A percentile compares a stretch with the other conserved stretches of the same genome.
These are phyloP conservation scores for Notoglanidium macrostoma DNA, from an alignment of 2,797 vertebrate genomes.

Conservation along the genomic window DNA sequence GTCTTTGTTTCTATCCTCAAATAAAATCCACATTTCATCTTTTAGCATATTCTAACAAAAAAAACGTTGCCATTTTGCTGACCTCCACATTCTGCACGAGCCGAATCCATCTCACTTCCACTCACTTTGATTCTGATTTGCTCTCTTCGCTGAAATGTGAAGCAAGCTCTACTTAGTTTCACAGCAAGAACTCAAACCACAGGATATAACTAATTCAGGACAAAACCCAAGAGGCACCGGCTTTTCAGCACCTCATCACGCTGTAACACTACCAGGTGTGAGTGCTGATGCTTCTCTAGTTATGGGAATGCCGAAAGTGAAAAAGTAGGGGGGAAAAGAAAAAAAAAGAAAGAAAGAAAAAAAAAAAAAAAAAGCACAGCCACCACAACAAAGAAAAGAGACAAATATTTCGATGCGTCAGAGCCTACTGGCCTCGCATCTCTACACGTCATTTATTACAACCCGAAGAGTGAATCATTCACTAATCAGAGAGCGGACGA, in stretches of 20 bases:
- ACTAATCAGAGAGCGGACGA: slow-evolving; percentile 11
- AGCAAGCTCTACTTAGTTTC: slow-evolving; percentile 15
- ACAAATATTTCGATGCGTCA: slow-evolving; percentile 8
- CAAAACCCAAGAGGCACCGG: slow-evolving; percentile 27
- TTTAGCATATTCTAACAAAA: not conserved
- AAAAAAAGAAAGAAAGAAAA: not conserved
- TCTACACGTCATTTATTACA: not conserved
- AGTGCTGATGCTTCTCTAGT: slow-evolving; percentile 25
- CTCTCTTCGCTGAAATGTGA: slow-evolving; percentile 1
- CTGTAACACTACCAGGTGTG: slow-evolving; percentile 33
- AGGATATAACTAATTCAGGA: slow-evolving; percentile 27
- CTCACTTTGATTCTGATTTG: not conserved
- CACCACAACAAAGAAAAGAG: not conserved
- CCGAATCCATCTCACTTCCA: not conserved
- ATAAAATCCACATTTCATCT: not conserved
- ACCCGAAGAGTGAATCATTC: slow-evolving; percentile 28
- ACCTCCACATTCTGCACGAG: not conserved
- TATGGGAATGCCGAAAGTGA: slow-evolving; percentile 28
- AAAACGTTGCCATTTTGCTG: not conserved
- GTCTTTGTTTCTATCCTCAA: not conserved
- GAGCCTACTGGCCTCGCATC: not conserved
- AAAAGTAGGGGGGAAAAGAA: not conserved
- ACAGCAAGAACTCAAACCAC: slow-evolving; percentile 29
- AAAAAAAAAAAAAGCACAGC: not conserved
- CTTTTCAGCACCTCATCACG: slow-evolving; percentile 29